These are phyloP conservation scores for Leptothorax acervorum DNA, from an alignment of 2,888 invertebrate genomes.

Conservation along the genomic window DNA sequence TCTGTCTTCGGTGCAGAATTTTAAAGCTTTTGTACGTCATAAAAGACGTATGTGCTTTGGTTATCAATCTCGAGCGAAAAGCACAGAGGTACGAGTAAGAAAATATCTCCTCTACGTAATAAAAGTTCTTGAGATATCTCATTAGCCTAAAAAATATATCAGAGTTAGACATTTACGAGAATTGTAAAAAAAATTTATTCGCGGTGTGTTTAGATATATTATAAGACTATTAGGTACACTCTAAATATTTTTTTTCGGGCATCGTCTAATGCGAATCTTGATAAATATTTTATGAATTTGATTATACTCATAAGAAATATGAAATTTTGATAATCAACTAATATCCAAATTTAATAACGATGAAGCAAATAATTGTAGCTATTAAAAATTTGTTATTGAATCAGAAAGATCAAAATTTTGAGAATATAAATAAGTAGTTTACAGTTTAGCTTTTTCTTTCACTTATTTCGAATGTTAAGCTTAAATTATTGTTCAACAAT, in stretches of 20 bases:
- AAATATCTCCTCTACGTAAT: not conserved
- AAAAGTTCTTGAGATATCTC: not conserved
- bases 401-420: not conserved
- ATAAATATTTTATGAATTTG: not conserved
- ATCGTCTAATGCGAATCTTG: not conserved
- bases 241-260: too few relatives aligned
- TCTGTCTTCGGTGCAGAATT: not conserved
- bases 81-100: not conserved
- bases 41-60: slow-evolving; percentile 8
- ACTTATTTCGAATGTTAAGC: too few relatives aligned
- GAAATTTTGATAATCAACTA: not conserved
- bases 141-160: not conserved
- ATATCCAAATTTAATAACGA: not conserved
- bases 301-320: not conserved
- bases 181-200: not conserved
- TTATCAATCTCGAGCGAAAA: not conserved
- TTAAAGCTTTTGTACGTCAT: not conserved
- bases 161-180: not conserved
- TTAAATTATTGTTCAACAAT: not conserved
- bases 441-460: not conserved
- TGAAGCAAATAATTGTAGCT: not conserved
- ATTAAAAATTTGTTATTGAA: not conserved
- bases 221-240: too few relatives aligned
- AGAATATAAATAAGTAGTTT: not conserved
- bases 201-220: not conserved